phyloP scores from a whole-genome alignment of 2,888 invertebrate species.

The Heliconius cydno region DNA sequence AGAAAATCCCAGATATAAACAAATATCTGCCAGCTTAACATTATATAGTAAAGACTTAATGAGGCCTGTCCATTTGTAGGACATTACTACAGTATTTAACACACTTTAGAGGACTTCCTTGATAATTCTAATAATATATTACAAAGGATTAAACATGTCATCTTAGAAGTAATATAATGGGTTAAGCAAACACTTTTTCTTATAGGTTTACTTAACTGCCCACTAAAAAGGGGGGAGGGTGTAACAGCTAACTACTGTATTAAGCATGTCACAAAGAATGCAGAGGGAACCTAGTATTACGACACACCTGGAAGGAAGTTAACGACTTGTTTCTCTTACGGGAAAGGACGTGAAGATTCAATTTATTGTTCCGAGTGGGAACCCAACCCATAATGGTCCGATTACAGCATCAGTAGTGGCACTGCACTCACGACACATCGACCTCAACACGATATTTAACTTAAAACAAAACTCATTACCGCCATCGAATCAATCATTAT shows the following conservation, averaged over 20 bases:
- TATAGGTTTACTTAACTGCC: not conserved
- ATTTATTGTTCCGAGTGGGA: not conserved
- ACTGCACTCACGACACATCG: not conserved
- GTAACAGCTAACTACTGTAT: not conserved
- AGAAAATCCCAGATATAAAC: conserved; percentile 16
- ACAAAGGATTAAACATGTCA: not conserved
- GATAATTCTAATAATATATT: not conserved
- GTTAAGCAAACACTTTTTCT: not conserved
- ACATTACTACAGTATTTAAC: not conserved
- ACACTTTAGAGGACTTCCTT: not conserved
- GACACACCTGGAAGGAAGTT: too few relatives aligned
- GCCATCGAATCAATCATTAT: conserved; percentile 4
- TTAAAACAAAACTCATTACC: not conserved
- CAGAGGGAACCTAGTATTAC: not conserved
- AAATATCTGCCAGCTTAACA: conserved; percentile 17
- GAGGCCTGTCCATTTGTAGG: conserved; percentile 5
- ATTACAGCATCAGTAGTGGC: too few relatives aligned
- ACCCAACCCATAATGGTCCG: not conserved
- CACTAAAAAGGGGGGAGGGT: not conserved
- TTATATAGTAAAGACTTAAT: conserved; percentile 11
- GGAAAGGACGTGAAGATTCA: not conserved
- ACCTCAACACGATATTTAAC: not conserved
- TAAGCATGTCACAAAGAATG: not conserved
- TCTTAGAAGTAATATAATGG: not conserved
- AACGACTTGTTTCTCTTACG: too few relatives aligned